phyloP scores from a whole-genome alignment of 2,888 invertebrate genomes.

The Rhogogaster chlorosoma region DNA sequence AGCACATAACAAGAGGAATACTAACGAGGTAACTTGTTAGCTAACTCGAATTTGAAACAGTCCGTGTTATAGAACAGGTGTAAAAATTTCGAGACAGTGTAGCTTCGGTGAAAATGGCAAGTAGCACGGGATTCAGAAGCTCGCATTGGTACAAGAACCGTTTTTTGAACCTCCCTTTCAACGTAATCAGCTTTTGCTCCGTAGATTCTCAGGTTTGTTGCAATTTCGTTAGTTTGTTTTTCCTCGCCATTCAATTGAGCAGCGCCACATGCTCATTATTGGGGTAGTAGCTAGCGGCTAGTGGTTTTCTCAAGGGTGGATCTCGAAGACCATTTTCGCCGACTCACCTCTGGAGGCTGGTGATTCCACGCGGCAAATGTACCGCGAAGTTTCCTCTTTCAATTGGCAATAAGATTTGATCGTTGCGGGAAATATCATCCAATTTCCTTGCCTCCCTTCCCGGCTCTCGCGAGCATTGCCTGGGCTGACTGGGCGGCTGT shows the following conservation, averaged over 20 bases:
- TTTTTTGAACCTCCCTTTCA: neutral
- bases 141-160: neutral
- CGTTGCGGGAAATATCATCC: slow-evolving; percentile 76
- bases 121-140: neutral
- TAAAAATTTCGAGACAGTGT: neutral
- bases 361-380: slow-evolving; percentile 73
- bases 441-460: slow-evolving; percentile 72
- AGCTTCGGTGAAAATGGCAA: neutral
- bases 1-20: neutral
- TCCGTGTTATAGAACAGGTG: neutral
- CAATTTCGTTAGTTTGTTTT: slow-evolving; percentile 46
- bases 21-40: neutral
- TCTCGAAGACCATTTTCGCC: slow-evolving; percentile 65
- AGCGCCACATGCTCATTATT: slow-evolving; percentile 51
- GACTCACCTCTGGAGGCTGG: slow-evolving; percentile 63
- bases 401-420: slow-evolving; percentile 76
- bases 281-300: slow-evolving; percentile 50
- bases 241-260: slow-evolving; percentile 43
- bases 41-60: neutral
- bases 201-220: slow-evolving; percentile 10
- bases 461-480: slow-evolving; percentile 46
- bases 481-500: slow-evolving; percentile 46
- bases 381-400: slow-evolving; percentile 75
- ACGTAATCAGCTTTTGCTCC: slow-evolving; percentile 17
- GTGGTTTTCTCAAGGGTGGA: slow-evolving; percentile 61